Evolutionary conservation across 2,797 vertebrate species (phyloP), one percentile per base, ranked within the genome.

Genomic region (Huso huso): DNA sequence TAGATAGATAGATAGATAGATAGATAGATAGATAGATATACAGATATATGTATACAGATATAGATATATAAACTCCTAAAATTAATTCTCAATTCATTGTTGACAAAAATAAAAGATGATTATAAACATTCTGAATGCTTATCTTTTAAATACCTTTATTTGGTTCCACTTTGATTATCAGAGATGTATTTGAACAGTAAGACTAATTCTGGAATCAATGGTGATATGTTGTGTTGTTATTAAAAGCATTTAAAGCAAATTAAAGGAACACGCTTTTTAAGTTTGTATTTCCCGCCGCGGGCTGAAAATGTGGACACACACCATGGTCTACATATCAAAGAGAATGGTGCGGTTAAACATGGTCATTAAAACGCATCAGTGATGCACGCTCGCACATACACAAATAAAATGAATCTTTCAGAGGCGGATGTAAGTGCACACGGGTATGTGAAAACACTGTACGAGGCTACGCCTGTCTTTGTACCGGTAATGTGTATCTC

Each of bases 381-480:
- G 18, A 50, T 62, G 10, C 23, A 3, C 23, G 23, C 23, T 53
- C 63, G 49, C 51, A 53, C 48, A 49, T 61, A 62, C 59, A 66
- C 48, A 62, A 70, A 70, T 58, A 55, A 50, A 6, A 50, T 61
- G 52, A 49, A 50, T 55, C 63, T 15, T 65, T 70, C 64, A 63
- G 66, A 63, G 8, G 65, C 51, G 49, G 61, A 70, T 58, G 55
- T 48, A 61, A 62, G 51, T 58, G 12, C 50, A 58, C 58, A 48
- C 13, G 57, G 51, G 60, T 55, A 66, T 49, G 52, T 18, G 49
- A 58, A 59, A 48, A 66, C 52, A 12, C 48, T 11, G 23, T 55
- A 48, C 64, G 52, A 37, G 48, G 37, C n/a, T 53, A 63, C 51
- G 15, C 49, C 8, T 49, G 23, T 62, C 48, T 64, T 8, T 37